Evolutionary conservation across 2,113 vertebrate genomes (phyloP), one percentile per base, ranked within the genome.

Genomic region (Thomomys bottae): DNA sequence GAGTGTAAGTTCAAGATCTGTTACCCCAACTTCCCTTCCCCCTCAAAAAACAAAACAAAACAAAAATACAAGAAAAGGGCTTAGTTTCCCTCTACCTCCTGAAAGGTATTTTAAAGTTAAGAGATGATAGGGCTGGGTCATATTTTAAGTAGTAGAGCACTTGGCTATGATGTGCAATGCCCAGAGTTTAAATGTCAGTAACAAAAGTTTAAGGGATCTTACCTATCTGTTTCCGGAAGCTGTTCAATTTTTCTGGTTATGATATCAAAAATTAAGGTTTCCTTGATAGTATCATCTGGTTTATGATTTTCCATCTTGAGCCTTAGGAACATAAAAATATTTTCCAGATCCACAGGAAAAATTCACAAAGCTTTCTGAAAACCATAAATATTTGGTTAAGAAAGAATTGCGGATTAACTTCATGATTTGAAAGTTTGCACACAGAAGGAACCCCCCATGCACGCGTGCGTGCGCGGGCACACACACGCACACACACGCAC

Each of bases 161-260:
- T 54, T 54, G 49, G 15, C 49, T 14, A 54, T 54, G 49, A 54
- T 54, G 49, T 54, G 49, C 49, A 54, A 17, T 54, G 49, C 49
- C 49, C 49, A 54, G 49, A 54, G 12, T 54, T 54, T 54, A 54
- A 54, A 54, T 54, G 49, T 54, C 49, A 54, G 49, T 54, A 54
- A 54, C 49, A 54, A 54, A 54, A 54, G 49, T 17, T 82, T 92
- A 94, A 34, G 38, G 61, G 73, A 88, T 96, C 97, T 97, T 97
- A 98, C 98, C 97, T 96, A 79, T 98, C 98, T 89, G 72, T 0
- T 96, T 96, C 94, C 93, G 98, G 97, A 96, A 98, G 97, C 77
- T 96, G 96, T 54, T 20, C 85, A 72, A 98, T 32, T 81, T 85
- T 94, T 86, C 96, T 96, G 32, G 84, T 17, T 86, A 98, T 80